Conservation (phyloP, 2,797 vertebrate genomes). For the Anguilla obscura region DNA sequence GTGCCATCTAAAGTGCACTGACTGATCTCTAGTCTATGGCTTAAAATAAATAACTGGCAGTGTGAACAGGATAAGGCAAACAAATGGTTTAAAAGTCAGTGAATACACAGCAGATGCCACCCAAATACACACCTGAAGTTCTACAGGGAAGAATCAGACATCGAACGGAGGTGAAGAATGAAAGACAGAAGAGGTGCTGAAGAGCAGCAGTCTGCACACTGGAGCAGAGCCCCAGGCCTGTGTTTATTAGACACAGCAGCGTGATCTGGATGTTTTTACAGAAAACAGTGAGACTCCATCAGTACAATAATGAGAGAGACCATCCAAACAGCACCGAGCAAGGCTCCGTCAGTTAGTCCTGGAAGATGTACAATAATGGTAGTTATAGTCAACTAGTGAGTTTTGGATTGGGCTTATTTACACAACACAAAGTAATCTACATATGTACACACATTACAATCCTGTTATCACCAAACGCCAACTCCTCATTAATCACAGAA, state of each 20-base stretch:
- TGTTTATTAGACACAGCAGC: not conserved
- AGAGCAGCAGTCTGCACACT: not conserved
- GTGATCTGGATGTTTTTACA: slow-evolving; percentile 8
- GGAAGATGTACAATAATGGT: not conserved
- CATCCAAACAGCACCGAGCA: not conserved
- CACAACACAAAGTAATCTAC: slow-evolving; percentile 20
- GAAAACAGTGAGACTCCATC: not conserved
- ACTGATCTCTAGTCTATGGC: not conserved
- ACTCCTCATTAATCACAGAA: not conserved
- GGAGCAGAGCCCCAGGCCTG: slow-evolving; percentile 8
- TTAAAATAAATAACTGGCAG: not conserved
- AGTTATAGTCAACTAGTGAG: not conserved
- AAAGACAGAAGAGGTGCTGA: not conserved
- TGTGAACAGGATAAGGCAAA: not conserved
- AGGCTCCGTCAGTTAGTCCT: not conserved
- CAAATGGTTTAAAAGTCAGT: not conserved
- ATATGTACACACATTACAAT: slow-evolving; percentile 20
- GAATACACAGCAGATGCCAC: not conserved
- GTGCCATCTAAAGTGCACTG: not conserved
- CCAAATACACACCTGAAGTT: not conserved
- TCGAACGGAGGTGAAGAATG: not conserved
- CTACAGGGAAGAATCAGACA: not conserved
- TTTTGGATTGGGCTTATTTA: not conserved
- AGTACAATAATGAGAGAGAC: not conserved
- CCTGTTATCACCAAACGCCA: not conserved